Conservation (phyloP, 2,888 invertebrate genomes). For the Zonitis immaculata region DNA sequence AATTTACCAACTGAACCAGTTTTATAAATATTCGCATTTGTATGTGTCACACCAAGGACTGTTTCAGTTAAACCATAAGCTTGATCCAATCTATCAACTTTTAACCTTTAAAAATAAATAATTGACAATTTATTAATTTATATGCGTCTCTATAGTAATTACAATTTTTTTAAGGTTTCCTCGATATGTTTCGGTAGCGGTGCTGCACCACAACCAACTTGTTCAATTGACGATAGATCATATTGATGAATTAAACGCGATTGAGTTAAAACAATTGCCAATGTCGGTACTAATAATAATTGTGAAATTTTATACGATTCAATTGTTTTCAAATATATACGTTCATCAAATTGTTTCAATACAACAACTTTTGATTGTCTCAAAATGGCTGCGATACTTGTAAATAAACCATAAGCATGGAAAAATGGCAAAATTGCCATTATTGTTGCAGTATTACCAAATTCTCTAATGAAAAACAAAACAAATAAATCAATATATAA, state of each 20-base stretch:
- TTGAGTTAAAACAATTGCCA: slow-evolving; percentile 76
- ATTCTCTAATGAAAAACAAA: slow-evolving; percentile 22
- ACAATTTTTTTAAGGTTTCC: slow-evolving; percentile 52
- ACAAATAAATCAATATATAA: no score
- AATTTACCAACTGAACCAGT: slow-evolving; percentile 64
- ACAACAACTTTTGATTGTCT: slow-evolving; percentile 25
- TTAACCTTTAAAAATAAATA: slow-evolving; percentile 36
- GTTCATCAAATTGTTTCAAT: slow-evolving; percentile 35
- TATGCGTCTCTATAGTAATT: no score
- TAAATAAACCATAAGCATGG: slow-evolving; percentile 31
- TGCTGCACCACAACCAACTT: slow-evolving; percentile 72
- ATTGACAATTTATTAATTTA: neutral
- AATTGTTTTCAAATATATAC: slow-evolving; percentile 63
- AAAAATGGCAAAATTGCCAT: slow-evolving; percentile 28
- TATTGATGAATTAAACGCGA: slow-evolving; percentile 71
- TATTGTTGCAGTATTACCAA: neutral
- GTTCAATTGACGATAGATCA: slow-evolving; percentile 64
- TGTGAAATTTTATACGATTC: slow-evolving; percentile 64
- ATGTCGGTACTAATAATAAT: slow-evolving; percentile 72
- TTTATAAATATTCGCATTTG: slow-evolving; percentile 42
- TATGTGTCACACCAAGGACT: slow-evolving; percentile 54
- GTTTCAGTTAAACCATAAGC: slow-evolving; percentile 75
- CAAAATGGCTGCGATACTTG: slow-evolving; percentile 22
- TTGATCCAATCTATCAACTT: slow-evolving; percentile 57
- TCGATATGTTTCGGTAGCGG: slow-evolving; percentile 68